Evolutionary conservation across 2,888 invertebrate species (phyloP), one percentile per base, ranked within the genome.

Genomic region (Macaria liturata): DNA sequence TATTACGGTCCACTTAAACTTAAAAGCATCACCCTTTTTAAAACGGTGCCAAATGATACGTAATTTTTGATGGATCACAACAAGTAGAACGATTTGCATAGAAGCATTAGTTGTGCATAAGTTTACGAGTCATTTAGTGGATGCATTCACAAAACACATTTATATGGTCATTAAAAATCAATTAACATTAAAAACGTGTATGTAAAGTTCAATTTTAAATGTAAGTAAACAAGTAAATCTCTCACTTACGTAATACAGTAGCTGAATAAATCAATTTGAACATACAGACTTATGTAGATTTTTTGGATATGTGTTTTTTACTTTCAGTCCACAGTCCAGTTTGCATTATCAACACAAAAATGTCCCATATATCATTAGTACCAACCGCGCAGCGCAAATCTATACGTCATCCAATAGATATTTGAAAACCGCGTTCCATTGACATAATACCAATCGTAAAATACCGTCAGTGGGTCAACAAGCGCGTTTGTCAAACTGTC

Each of bases 401-500:
- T 34, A 51, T 45, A 30, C 45, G 45, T 34, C 51, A 47, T 53
- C 47, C 44, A 32, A 49, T 52, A 52, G 45, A 53, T 54, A 51
- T 54, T 55, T 54, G 42, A 46, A 55, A 59, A 49, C 49, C 56
- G 48, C 44, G 43, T 42, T 53, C 39, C 31, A 49, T 3, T 54
- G 50, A 46, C 54, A 43, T 44, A 50, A 46, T 54, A 50, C 49
- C 32, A 51, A 20, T n/a, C 46, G 32, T 57, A 46, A 61, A 59
- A 54, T 54, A 59, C 42, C 49, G 39, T 47, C 57, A 55, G 55
- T 51, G 46, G 57, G 63, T 57, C 59, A 64, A 59, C 61, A 61
- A 53, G 49, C 67, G 64, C 72, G 70, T 72, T 72, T 71, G 72
- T 79, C 78, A 80, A 66, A 70, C 47, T 68, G 70, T 70, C 65